Evolutionary conservation across 2,888 invertebrate genomes (phyloP).

Genomic region (Euplagia quadripunctaria): DNA sequence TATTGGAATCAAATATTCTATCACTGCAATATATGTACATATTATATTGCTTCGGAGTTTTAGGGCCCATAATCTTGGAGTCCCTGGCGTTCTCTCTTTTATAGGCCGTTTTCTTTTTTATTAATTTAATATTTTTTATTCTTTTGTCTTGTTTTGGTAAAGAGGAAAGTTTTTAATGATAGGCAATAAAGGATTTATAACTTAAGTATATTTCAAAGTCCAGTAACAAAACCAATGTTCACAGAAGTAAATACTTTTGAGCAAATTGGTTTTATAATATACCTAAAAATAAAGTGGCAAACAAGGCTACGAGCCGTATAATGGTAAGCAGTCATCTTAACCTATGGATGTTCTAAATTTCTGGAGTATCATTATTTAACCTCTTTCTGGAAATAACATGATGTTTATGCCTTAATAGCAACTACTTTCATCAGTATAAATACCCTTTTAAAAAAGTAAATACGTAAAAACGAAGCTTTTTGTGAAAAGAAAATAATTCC

Average conservation of each 20-base stretch:
- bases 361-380: background rate
- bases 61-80: background rate
- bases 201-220: background rate
- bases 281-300: background rate
- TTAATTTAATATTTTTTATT: background rate
- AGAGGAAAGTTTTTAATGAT: constrained; percentile 3
- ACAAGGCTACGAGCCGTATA: background rate
- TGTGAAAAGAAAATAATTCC: constrained; percentile 11
- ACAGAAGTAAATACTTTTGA: background rate
- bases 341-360: background rate
- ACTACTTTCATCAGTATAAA: constrained; percentile 2
- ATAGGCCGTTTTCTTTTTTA: background rate
- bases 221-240: background rate
- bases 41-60: constrained; percentile 2
- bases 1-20: constrained; percentile 6
- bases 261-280: background rate
- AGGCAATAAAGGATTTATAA: background rate
- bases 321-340: no score
- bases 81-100: background rate
- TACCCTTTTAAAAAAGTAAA: constrained; percentile 1
- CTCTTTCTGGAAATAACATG: background rate
- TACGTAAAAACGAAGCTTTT: constrained; percentile 13
- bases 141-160: constrained; percentile 1
- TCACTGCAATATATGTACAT: background rate
- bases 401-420: background rate